A percentile compares a stretch with the other conserved stretches of the same genome.
phyloP scores from a whole-genome alignment of 2,797 vertebrate species.

The Calcarius lapponicus region DNA sequence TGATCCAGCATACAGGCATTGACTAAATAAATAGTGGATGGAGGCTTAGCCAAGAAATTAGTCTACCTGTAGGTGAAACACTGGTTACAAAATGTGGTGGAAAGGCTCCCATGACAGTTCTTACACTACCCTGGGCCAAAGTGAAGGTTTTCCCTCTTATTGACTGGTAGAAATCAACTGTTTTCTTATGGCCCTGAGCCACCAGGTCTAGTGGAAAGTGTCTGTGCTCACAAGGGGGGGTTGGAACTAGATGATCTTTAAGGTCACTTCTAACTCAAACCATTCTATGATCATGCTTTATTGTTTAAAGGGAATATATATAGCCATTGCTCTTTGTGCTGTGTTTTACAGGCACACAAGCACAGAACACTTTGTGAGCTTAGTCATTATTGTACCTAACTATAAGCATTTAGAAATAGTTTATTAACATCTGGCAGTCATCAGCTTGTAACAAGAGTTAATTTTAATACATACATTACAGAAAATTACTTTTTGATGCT shows the following conservation, averaged over 20 bases:
- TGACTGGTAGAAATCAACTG: not conserved
- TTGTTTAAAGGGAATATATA: not conserved
- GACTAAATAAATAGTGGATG: not conserved
- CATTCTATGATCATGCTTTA: not conserved
- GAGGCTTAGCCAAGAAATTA: not conserved
- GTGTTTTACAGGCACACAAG: not conserved
- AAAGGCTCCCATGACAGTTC: not conserved
- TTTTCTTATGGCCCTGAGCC: not conserved
- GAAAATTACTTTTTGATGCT: conserved; percentile 29
- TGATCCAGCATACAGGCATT: not conserved
- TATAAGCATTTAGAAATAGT: conserved; percentile 23
- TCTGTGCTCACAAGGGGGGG: not conserved
- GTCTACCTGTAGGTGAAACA: not conserved
- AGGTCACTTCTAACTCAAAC: not conserved
- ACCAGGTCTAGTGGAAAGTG: not conserved
- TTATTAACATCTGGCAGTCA: conserved; percentile 35
- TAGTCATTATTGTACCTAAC: not conserved
- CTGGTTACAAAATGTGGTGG: not conserved
- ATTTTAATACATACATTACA: conserved; percentile 16
- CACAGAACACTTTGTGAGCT: not conserved
- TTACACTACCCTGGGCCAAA: not conserved
- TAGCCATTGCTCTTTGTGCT: not conserved
- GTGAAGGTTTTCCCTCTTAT: not conserved
- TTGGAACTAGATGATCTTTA: not conserved
- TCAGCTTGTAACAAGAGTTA: conserved; percentile 13